Base-by-base conservation (phyloP, 2,888 invertebrate genomes). In the Leucozona laternaria region DNA sequence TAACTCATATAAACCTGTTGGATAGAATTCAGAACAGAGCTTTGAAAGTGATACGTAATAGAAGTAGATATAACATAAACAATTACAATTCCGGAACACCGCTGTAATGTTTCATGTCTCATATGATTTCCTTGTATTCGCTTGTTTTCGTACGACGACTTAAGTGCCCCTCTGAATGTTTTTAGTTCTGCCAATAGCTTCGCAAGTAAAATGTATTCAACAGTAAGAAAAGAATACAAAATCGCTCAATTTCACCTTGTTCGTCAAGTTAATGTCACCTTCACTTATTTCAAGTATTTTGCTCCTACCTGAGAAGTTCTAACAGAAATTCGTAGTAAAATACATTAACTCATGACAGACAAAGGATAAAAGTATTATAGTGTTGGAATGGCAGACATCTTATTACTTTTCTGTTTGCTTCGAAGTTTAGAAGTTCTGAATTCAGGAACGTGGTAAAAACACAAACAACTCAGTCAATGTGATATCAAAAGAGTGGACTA, bases 331-430 rank as follows among this genome's bases (percentile, higher is more conserved):
- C 31, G 28, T 28, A 31, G 28, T 15, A 28, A 28, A 6, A 43
- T n/a, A 58, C 58, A 45, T 43, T 11, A 11, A 45, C n/a, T 25
- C n/a, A 31, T 31, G 64, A 64, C 28, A 31, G 17, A 17, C 45
- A 17, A 48, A 31, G 45, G 28, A 64, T 28, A 48, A 28, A 48
- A 28, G 43, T n/a, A 62, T 62, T 40, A 62, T 43, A 7, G n/a
- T n/a, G n/a, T n/a, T n/a, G n/a, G 25, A 45, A 64, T 31, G 64
- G 8, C 17, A 48, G 28, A 45, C 13, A 1, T 64, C 45, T 64
- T 64, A 64, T 45, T 64, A 45, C 45, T 64, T 64, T 31, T 25
- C 28, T 8, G 17, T 2, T 64, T 28, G 45, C 48, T 64, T 25
- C 17, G 28, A 28, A 28, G 45, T 31, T 64, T 17, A 25, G 25